Evolutionary conservation across 2,888 invertebrate species (phyloP).

Genomic region (Elmis aenea): DNA sequence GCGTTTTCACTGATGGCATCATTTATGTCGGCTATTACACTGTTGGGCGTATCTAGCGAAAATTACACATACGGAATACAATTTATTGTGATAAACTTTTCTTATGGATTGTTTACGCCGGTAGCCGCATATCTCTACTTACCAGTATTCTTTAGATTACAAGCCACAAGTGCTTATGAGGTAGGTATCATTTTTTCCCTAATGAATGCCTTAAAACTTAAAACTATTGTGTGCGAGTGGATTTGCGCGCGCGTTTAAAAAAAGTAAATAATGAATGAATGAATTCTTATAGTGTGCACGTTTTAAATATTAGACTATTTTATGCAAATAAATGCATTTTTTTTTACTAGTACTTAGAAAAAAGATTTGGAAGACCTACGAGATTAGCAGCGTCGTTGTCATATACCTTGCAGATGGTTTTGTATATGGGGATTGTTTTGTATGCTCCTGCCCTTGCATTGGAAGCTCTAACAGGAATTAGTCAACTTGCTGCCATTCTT

Average conservation of each 20-base stretch:
- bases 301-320: constrained; percentile 2
- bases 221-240: no score
- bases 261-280: background rate
- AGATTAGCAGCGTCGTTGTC: constrained; percentile 75
- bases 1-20: constrained; percentile 90
- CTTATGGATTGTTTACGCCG: constrained; percentile 72
- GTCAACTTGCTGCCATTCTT: constrained; percentile 66
- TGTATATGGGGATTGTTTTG: constrained; percentile 87
- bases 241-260: no score
- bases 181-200: no score
- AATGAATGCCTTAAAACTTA: no score
- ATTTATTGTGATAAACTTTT: constrained; percentile 71
- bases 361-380: constrained; percentile 73
- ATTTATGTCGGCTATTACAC: constrained; percentile 85
- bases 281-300: background rate
- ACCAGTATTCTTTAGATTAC: constrained; percentile 79
- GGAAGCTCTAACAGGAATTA: constrained; percentile 78
- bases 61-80: constrained; percentile 79
- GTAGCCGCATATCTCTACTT: constrained; percentile 72
- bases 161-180: constrained; percentile 85
- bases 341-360: constrained; percentile 72
- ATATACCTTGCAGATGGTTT: constrained; percentile 83
- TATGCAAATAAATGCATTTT: constrained; percentile 6
- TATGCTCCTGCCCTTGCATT: constrained; percentile 91
- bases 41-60: constrained; percentile 85